Base-by-base conservation (phyloP, 2,797 vertebrate species). In the Gymnopithys bicolor region DNA sequence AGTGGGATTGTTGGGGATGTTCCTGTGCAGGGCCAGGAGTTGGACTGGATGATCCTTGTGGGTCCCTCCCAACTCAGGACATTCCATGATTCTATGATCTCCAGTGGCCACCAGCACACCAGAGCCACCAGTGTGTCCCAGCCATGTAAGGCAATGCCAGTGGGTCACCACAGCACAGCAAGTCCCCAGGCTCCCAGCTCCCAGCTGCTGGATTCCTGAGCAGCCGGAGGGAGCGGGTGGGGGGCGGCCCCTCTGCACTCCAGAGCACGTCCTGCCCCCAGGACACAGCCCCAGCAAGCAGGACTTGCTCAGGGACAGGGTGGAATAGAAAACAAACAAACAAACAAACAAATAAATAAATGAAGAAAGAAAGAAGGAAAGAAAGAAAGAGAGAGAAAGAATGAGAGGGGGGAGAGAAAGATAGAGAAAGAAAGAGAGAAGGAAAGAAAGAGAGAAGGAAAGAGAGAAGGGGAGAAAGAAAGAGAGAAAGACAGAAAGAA, bases 61-160 rank as follows among this genome's bases (percentile, higher is more conserved):
- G 11, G 28, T 30, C 17, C 17, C 7, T 41, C 60, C 30, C 33
- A 35, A 2, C 19, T 23, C 27, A 10, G 18, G 21, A 12, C n/a
- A 8, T 49, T 56, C 16, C 11, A 43, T 51, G 35, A 69, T 24
- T 69, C 63, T 28, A 0, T 11, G 11, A 35, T 24, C 19, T 53
- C 55, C 33, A 48, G 19, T 1, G 2, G 30, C 33, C 28, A 48
- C 53, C 46, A 74, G 62, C 19, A 25, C 28, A n/a, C 7, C 15
- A 41, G 4, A 9, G 13, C 24, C 41, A 58, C 37, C 14, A 52
- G 52, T n/a, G 41, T 41, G 41, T 41, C 41, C 41, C 37, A 30
- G 87, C 95, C 91, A 74, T 89, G 89, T 84, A 95, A 92, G 93
- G 95, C 80, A 80, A 88, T 53, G 80, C n/a, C 83, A 60, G 86